Base-by-base conservation (phyloP, 2,888 invertebrate species). In the Xylota sylvarum region DNA sequence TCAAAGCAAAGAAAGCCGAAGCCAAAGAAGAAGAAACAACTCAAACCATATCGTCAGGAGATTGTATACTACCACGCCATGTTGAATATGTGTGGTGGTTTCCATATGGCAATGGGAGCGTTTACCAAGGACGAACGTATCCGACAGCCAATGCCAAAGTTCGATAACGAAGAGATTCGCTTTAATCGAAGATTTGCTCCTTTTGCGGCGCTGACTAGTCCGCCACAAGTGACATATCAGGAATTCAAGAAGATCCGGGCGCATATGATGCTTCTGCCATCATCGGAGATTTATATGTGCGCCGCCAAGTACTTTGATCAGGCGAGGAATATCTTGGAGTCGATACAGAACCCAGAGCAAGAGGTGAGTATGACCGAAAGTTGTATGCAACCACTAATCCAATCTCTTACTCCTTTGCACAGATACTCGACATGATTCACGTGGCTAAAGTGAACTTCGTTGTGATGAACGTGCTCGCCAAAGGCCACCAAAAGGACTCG, bases 371-470 rank as follows among this genome's bases (percentile, higher is more conserved):
- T n/a, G n/a, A n/a, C n/a, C n/a, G n/a, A n/a, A n/a, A n/a, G n/a
- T n/a, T n/a, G n/a, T n/a, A n/a, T n/a, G n/a, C n/a, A n/a, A n/a
- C n/a, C n/a, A n/a, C n/a, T n/a, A n/a, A n/a, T 23, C 23, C 3
- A 23, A 23, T 23, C 23, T 23, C 23, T 3, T 23, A 1, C 23
- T 88, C 88, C n/a, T 87, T 94, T 94, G 17, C 93, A n/a, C n/a
- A 97, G 96, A 95, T 97, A 81, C 93, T 94, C 32, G 96, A 96
- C 91, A 94, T 98, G 88, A 93, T 98, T 64, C 97, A 97, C 93
- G 96, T 99, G 88, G 96, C 97, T 48, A 99, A 99, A 94, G 98
- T 97, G 0, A 99, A 99, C 94, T 98, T 97, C 91, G 96, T 99
- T 89, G 98, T 99, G 12, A 94, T 98, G 93, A 98, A 98, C 93